Evolutionary conservation across 2,113 vertebrate species (phyloP).

Genomic region (Sapayoa aenigma): DNA sequence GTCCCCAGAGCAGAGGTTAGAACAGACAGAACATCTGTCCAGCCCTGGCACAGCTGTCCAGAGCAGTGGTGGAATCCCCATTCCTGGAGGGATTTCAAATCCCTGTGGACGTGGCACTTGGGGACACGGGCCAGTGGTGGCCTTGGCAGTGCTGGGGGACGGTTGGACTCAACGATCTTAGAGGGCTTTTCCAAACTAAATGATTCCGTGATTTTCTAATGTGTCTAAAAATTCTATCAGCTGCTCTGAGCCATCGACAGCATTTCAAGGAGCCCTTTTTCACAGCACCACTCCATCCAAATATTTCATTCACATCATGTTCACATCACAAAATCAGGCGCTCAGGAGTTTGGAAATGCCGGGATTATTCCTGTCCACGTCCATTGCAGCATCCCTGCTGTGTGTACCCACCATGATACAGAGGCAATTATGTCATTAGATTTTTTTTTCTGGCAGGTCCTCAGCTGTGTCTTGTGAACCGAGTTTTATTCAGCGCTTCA

Average conservation of each 20-base stretch:
- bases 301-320: not conserved
- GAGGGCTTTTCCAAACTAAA: not conserved
- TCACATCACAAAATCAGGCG: not conserved
- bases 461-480: not conserved
- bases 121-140: not conserved
- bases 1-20: not conserved
- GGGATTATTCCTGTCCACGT: not conserved
- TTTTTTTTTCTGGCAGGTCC: not conserved
- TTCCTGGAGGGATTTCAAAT: not conserved
- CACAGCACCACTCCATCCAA: not conserved
- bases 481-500: not conserved
- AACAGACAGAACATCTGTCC: not conserved
- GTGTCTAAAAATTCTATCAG: not conserved
- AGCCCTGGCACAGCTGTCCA: not conserved
- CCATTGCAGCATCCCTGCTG: not conserved
- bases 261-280: not conserved
- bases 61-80: not conserved
- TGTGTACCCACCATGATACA: not conserved
- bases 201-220: not conserved
- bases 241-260: not conserved
- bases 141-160: not conserved
- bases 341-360: not conserved
- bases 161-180: not conserved
- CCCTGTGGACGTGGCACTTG: not conserved
- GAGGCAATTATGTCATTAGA: fast-evolving